A percentile compares a stretch with the other conserved stretches of the same genome.
These are phyloP conservation scores for Rattus rattus DNA, from an alignment of 2,113 vertebrate species.

Conservation along the genomic window DNA sequence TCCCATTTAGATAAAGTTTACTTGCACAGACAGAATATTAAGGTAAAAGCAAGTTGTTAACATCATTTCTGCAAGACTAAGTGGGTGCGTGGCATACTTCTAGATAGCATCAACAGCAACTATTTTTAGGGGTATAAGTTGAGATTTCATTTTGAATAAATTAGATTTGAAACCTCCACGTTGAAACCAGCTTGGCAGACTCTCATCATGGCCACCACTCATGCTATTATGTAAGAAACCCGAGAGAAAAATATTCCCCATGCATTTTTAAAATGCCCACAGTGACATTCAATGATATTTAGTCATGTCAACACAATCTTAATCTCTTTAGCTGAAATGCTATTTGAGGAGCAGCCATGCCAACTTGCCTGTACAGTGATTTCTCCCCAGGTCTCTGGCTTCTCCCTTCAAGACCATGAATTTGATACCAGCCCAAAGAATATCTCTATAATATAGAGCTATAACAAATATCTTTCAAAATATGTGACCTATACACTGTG, in stretches of 20 bases:
- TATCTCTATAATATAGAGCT: neutral
- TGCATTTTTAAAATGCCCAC: constrained; percentile 61
- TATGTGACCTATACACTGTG: neutral
- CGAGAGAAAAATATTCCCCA: constrained; percentile 52
- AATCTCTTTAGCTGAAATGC: constrained; percentile 19
- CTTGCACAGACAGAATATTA: neutral
- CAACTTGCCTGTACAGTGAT: neutral
- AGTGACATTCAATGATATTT: constrained; percentile 54
- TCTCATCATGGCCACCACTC: constrained; percentile 3
- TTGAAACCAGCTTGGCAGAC: constrained; percentile 68
- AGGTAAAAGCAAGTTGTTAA: neutral
- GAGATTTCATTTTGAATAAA: constrained; percentile 60
- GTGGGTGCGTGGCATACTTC: neutral
- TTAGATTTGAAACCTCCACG: constrained; percentile 67
- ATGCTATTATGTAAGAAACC: constrained; percentile 68
- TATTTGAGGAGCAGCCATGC: neutral
- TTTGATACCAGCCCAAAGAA: neutral
- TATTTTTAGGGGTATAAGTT: constrained; percentile 26
- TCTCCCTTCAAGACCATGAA: neutral
- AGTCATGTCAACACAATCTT: neutral
- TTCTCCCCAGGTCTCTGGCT: neutral
- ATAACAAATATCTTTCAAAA: neutral
- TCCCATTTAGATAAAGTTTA: neutral
- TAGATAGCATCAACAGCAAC: neutral
- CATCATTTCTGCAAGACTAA: neutral